Evolutionary conservation across 1,140 invertebrate species (phyloP), one percentile per base, ranked within the genome.

Genomic region (Bombus huntii): DNA sequence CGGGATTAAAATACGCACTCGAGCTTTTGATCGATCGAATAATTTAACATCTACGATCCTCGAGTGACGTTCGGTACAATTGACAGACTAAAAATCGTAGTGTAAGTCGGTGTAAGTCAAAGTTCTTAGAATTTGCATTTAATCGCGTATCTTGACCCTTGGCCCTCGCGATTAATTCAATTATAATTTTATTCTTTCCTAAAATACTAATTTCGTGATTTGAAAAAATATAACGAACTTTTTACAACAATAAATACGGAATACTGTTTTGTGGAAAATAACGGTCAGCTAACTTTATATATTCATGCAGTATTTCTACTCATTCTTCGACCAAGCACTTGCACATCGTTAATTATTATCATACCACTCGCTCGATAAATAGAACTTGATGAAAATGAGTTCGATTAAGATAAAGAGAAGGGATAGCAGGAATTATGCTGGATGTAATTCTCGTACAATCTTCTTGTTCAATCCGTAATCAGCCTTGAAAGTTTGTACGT

Each of bases 381-480:
- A 37, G 57, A 73, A 81, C 79, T 73, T 68, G 79, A 70, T 62
- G 66, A 72, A 71, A 72, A 71, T 18, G 47, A 71, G 68, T 31
- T n/a, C 47, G 39, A 28, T 72, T 47, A 34, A 65, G 53, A n/a
- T 39, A 53, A 34, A 74, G 34, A 42, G 34, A 82, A 57, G 44
- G 31, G 53, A 81, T 34, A 39, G 68, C 68, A n/a, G 25, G 39
- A 65, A 73, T 73, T 42, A 31, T 22, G 34, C 2, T 9, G 18
- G 9, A 9, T 9, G 18, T 37, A 18, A 34, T 37, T 68, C 34
- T 68, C 15, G 31, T 15, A 34, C 18, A 9, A 66, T 68, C 31
- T 22, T 10, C 22, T 68, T 18, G 13, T 31, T 31, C 15, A 5
- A 53, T 22, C 18, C 47, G 6, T 31, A 22, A n/a, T 34, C 4